Conservation (phyloP, 2,888 invertebrate genomes). For the Meghimatium bilineatum region DNA sequence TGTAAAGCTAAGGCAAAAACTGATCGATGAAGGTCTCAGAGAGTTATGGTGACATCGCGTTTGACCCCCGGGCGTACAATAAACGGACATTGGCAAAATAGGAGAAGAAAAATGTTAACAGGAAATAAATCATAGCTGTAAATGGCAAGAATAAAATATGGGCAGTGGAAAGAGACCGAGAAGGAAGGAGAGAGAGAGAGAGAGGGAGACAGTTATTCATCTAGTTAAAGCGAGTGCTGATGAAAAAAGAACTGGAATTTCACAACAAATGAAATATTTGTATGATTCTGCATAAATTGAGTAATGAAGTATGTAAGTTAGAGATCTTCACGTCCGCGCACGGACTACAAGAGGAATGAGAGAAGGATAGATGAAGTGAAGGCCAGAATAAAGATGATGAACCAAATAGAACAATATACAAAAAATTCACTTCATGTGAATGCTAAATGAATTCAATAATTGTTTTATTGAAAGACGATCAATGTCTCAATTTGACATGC, state of each 20-base stretch:
- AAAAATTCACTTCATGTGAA: background rate
- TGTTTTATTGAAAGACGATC: background rate
- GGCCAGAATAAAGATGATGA: background rate
- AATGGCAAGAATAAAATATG: background rate
- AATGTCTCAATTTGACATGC: background rate
- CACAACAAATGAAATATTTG: too few relatives aligned
- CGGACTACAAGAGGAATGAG: background rate
- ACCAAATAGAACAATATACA: background rate
- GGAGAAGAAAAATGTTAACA: background rate
- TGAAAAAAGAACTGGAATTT: background rate
- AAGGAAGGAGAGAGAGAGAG: background rate
- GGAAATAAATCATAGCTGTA: background rate
- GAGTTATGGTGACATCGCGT: background rate
- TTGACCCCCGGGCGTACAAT: background rate
- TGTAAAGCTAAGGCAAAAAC: background rate
- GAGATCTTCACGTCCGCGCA: too few relatives aligned
- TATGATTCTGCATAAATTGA: too few relatives aligned
- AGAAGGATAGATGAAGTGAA: background rate
- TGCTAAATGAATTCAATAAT: background rate
- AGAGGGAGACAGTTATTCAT: background rate
- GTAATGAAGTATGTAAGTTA: too few relatives aligned
- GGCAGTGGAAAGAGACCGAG: background rate
- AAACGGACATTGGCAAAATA: background rate
- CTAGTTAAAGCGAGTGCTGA: background rate
- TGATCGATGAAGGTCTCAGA: background rate